Conservation (phyloP, 2,888 invertebrate species). For the Poecilobothrus nobilitatus region DNA sequence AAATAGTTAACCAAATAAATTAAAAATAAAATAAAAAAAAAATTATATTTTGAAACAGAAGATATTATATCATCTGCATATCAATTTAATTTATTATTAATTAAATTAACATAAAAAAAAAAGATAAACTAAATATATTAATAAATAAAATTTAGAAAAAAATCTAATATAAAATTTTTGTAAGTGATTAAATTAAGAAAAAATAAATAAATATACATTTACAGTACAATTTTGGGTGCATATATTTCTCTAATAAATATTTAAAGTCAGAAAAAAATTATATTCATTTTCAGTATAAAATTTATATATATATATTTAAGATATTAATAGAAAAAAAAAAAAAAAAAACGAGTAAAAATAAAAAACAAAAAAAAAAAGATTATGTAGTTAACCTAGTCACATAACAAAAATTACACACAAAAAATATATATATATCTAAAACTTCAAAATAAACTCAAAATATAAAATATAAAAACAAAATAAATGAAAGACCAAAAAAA, state of each 20-base stretch:
- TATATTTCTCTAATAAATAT: not conserved
- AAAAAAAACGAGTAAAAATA: too few species aligned
- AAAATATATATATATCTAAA: not conserved
- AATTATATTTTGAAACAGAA: not conserved
- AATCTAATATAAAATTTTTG: not conserved
- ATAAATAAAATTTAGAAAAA: not conserved
- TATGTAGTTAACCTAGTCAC: constrained; percentile 1
- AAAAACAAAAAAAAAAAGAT: too few species aligned
- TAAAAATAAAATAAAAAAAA: not conserved
- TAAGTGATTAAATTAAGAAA: constrained; percentile 2
- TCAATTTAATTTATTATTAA: constrained; percentile 2
- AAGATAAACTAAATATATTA: too few species aligned
- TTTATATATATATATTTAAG: too few species aligned
- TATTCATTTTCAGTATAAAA: too few species aligned
- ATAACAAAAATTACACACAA: not conserved
- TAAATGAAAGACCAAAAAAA: not conserved
- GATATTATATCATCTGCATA: not conserved
- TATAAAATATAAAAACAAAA: not conserved
- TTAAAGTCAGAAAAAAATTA: too few species aligned
- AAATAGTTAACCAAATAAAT: not conserved
- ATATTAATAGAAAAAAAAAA: too few species aligned
- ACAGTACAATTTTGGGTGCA: constrained; percentile 6
- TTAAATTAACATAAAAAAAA: not conserved
- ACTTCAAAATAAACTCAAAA: too few species aligned
- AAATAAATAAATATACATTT: not conserved